Evolutionary conservation across 2,113 vertebrate species (phyloP), one percentile per base, ranked within the genome.

Genomic region (Genyomyrus donnyi): DNA sequence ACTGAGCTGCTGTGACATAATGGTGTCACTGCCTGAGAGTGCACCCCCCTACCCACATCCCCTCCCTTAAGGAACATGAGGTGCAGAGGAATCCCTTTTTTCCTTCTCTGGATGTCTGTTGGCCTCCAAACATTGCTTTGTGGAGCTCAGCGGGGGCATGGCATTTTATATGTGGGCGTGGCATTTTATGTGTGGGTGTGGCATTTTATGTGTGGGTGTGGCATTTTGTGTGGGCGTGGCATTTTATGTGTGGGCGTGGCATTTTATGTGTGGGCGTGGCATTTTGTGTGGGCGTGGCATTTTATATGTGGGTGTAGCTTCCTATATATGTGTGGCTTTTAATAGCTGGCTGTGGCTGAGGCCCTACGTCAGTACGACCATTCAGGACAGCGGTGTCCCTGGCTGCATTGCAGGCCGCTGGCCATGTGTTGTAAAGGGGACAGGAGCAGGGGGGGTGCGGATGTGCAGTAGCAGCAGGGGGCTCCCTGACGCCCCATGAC

Each of bases 1-100:
- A 46, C 74, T 93, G 91, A 93, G 84, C 89, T 2, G 2, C 84
- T 91, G 85, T 93, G 93, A 93, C 93, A 94, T 91, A 95, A 93
- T 93, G 91, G 93, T 93, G 94, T 91, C 92, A 91, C 88, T 66
- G 62, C 62, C 62, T 66, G 62, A 31, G 62, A 66, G n/a, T 66
- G 62, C 3, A 1, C 87, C 89, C 91, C 89, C 17, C 17, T 10
- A 50, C 49, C 3, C 49, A 17, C 49, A 5, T 92, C 92, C 91
- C 2, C 24, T 27, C 2, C 74, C 46, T n/a, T 6, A 39, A 21
- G 62, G 35, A 6, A 19, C 62, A 8, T 27, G 15, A 31, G 4
- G 21, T 21, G 46, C n/a, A 52, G 45, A 89, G 88, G 24, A 48
- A 27, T 70, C 88, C 88, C 42, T 89, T 46, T 27, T 24, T n/a